Evolutionary conservation across 2,797 vertebrate species (phyloP).

Genomic region (Anniella stebbinsi): DNA sequence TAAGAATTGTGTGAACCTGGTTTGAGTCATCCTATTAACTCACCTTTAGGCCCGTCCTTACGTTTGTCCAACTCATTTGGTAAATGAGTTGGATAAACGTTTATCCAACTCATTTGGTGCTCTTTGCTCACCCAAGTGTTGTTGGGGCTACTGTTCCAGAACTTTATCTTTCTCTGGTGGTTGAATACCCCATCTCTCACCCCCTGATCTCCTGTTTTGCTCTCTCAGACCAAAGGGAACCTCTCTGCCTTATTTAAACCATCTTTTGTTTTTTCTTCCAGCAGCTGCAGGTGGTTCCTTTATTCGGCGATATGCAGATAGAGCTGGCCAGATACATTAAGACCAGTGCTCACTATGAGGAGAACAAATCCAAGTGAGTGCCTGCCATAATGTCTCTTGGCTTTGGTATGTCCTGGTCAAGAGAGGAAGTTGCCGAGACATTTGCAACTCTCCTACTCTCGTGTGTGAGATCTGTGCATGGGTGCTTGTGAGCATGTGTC

Average conservation of each 20-base stretch:
- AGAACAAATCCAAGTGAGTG: slow-evolving; percentile 94
- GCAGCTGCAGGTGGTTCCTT: slow-evolving; percentile 90
- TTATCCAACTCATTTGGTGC: background rate
- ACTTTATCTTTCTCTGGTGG: background rate
- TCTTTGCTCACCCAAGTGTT: background rate
- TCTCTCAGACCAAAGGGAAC: slow-evolving; percentile 15
- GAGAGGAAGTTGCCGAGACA: slow-evolving; percentile 52
- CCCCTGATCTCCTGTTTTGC: background rate
- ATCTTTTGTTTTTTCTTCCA: slow-evolving; percentile 82
- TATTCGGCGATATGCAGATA: slow-evolving; percentile 94
- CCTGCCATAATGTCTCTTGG: slow-evolving; percentile 87
- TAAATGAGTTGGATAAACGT: too few species aligned
- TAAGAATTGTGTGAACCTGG: slow-evolving; percentile 13
- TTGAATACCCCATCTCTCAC: background rate
- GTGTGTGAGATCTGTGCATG: slow-evolving; percentile 27
- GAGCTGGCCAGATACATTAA: slow-evolving; percentile 93
- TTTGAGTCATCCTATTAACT: background rate
- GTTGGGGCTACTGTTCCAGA: background rate
- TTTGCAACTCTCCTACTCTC: slow-evolving; percentile 34
- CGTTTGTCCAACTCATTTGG: background rate
- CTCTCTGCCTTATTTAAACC: slow-evolving; percentile 64
- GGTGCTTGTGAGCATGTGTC: slow-evolving; percentile 21
- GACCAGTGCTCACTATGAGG: slow-evolving; percentile 94
- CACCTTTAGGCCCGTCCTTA: too few species aligned
- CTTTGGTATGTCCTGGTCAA: slow-evolving; percentile 75